Evolutionary conservation across 2,797 vertebrate genomes (phyloP).

Genomic region (Aeoliscus strigatus): DNA sequence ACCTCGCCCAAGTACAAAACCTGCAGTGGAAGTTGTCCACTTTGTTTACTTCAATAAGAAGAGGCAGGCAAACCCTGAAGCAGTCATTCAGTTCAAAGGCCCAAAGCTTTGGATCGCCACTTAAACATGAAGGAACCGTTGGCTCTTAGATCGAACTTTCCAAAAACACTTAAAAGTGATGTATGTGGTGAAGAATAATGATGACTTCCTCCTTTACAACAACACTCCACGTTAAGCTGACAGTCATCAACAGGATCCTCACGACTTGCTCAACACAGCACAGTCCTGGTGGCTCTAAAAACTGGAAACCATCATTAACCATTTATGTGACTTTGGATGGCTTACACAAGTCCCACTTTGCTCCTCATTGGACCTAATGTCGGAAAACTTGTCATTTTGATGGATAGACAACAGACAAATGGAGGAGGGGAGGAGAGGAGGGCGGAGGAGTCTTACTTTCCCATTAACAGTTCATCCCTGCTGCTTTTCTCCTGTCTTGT

Average conservation of each 20-base stretch:
- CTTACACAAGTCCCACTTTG: conserved; percentile 8
- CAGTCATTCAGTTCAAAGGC: conserved; percentile 39
- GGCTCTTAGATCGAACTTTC: conserved; percentile 41
- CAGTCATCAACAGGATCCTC: conserved; percentile 53
- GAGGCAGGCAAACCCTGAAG: conserved; percentile 36
- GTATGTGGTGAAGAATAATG: conserved; percentile 37
- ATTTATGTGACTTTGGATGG: conserved; percentile 23
- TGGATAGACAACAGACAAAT: conserved; percentile 20
- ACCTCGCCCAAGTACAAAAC: conserved; percentile 41
- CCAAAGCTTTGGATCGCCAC: conserved; percentile 33
- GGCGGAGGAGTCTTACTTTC: conserved; percentile 4
- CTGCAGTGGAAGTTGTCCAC: conserved; percentile 36
- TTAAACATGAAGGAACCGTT: conserved; percentile 35
- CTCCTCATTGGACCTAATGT: conserved; percentile 19
- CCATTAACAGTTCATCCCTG: conserved; percentile 17
- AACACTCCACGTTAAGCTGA: conserved; percentile 51
- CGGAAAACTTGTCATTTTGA: conserved; percentile 39
- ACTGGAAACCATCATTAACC: conserved; percentile 40
- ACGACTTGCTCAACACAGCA: conserved; percentile 22
- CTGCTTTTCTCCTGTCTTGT: conserved; percentile 10
- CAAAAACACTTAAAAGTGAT: conserved; percentile 63
- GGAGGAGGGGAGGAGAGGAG: background rate
- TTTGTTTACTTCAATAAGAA: conserved; percentile 54
- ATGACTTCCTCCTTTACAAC: conserved; percentile 56
- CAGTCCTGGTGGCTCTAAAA: conserved; percentile 25